Percentiles rank a stretch among this genome's conserved stretches.
phyloP scores from a whole-genome alignment of 2,888 invertebrate genomes.

The Phorcus lineatus region DNA sequence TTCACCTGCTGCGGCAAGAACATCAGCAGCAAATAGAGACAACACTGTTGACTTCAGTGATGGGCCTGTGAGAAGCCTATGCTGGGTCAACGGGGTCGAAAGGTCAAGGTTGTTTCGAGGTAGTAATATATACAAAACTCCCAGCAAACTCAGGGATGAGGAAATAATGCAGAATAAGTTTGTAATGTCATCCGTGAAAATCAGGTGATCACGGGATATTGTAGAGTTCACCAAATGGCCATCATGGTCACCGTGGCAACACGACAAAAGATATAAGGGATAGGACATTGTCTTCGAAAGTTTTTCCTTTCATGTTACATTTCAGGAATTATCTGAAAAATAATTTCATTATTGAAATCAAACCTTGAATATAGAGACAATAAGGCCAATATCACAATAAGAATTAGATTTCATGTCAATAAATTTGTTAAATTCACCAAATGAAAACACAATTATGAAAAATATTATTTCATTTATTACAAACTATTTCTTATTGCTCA shows the following conservation, averaged over 20 bases:
- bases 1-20: neutral
- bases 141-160: constrained; percentile 28
- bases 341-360: too few species aligned
- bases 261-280: constrained; percentile 15
- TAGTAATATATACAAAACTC: constrained; percentile 38
- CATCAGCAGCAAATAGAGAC: neutral
- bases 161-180: constrained; percentile 18
- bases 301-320: neutral
- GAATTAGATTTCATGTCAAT: too few species aligned
- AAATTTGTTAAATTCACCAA: too few species aligned
- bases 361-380: too few species aligned
- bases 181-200: constrained; percentile 3
- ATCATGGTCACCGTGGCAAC: constrained; percentile 14
- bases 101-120: constrained; percentile 30
- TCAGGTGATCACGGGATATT: constrained; percentile 11
- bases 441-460: too few species aligned
- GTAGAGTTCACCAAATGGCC: neutral
- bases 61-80: constrained; percentile 13
- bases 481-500: too few species aligned
- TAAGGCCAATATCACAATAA: too few species aligned
- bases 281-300: constrained; percentile 10
- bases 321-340: too few species aligned
- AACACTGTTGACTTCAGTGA: constrained; percentile 1
- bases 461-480: too few species aligned
- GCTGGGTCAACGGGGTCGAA: neutral